These are phyloP conservation scores for Oscheius sp. DNA, from an alignment of 1,140 invertebrate species.

Conservation along the genomic window DNA sequence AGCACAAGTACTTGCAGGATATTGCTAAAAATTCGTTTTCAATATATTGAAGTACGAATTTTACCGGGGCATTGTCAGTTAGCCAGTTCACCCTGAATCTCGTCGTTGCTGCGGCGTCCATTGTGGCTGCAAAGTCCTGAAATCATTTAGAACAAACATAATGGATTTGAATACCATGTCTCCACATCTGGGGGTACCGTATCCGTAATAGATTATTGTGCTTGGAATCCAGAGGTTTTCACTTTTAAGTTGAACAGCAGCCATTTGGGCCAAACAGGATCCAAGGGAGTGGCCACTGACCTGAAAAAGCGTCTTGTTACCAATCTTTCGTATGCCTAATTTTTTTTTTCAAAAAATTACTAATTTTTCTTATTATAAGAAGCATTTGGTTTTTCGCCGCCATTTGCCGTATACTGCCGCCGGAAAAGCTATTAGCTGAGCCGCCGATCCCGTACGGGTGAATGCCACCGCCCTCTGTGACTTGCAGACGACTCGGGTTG, in stretches of 20 bases:
- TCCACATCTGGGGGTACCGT: neutral
- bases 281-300: neutral
- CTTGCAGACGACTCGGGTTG: too few relatives aligned
- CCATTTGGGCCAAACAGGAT: neutral
- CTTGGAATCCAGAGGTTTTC: neutral
- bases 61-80: neutral
- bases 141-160: neutral
- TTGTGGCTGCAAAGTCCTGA: neutral
- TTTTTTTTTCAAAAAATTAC: too few relatives aligned
- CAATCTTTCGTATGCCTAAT: too few relatives aligned
- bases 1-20: too few relatives aligned
- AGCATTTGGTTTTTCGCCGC: too few relatives aligned
- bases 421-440: too few relatives aligned
- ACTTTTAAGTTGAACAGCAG: neutral
- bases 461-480: too few relatives aligned
- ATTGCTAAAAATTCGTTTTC: neutral
- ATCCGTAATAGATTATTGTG: neutral
- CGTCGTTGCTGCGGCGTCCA: neutral
- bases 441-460: too few relatives aligned
- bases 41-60: neutral
- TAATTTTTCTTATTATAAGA: too few relatives aligned
- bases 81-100: neutral
- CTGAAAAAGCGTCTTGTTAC: too few relatives aligned
- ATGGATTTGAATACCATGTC: neutral
- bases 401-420: too few relatives aligned